Evolutionary conservation across 2,797 vertebrate genomes (phyloP).

Genomic region (Pteronotus mesoamericanus): DNA sequence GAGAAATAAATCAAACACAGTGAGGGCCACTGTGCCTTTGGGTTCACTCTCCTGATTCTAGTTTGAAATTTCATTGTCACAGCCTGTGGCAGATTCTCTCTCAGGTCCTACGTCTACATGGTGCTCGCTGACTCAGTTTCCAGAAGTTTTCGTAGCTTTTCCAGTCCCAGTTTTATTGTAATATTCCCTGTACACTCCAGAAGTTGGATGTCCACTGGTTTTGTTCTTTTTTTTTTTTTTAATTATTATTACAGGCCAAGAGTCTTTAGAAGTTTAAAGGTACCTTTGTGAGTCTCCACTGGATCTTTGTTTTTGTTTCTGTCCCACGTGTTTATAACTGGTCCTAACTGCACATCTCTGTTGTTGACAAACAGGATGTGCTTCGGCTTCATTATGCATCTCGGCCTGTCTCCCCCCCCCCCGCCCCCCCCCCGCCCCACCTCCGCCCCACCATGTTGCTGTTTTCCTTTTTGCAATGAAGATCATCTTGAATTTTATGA

Average conservation of each 20-base stretch:
- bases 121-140: background rate
- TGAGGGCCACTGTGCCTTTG: background rate
- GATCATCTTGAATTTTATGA: background rate
- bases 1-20: background rate
- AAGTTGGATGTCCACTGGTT: background rate
- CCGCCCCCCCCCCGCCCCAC: background rate
- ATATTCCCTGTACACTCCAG: background rate
- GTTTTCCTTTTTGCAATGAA: background rate
- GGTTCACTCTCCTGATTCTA: background rate
- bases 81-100: background rate
- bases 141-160: background rate
- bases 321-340: background rate
- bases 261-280: background rate
- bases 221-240: background rate
- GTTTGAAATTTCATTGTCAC: background rate
- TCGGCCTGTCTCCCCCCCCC: background rate
- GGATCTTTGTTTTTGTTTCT: background rate
- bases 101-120: background rate
- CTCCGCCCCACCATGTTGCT: background rate
- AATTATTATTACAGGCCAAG: background rate
- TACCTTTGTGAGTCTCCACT: background rate
- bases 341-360: background rate
- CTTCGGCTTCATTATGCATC: background rate
- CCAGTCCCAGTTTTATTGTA: background rate
- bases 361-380: background rate